These are phyloP conservation scores for Agapetus fuscipes DNA, from an alignment of 2,888 invertebrate species.

Conservation along the genomic window DNA sequence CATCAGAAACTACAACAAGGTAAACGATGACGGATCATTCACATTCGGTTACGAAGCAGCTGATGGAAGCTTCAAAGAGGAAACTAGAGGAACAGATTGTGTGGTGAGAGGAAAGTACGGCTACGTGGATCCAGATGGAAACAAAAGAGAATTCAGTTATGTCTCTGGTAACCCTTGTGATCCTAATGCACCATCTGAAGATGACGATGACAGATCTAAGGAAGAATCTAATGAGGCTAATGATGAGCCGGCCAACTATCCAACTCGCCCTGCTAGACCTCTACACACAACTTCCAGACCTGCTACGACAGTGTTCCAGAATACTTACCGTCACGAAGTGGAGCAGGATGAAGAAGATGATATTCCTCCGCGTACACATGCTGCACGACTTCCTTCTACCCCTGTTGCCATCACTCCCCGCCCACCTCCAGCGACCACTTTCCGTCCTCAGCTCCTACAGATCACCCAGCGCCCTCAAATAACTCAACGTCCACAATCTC, in stretches of 20 bases:
- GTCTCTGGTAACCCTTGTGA: conserved; percentile 81
- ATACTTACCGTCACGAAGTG: conserved; percentile 52
- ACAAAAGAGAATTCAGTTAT: conserved; percentile 77
- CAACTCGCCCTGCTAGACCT: conserved; percentile 36
- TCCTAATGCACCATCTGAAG: conserved; percentile 66
- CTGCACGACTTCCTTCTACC: conserved; percentile 46
- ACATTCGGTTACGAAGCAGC: conserved; percentile 79
- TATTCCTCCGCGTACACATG: conserved; percentile 41
- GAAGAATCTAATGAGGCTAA: conserved; percentile 50
- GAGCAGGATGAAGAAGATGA: conserved; percentile 50
- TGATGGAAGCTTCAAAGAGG: conserved; percentile 80
- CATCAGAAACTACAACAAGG: conserved; percentile 73
- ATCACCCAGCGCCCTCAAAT: conserved; percentile 47
- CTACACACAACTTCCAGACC: conserved; percentile 35
- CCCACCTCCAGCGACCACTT: conserved; percentile 55
- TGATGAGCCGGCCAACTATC: conserved; percentile 55
- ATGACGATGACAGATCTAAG: conserved; percentile 41
- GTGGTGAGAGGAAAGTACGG: conserved; percentile 82
- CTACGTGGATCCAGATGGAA: conserved; percentile 78
- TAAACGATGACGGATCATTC: conserved; percentile 75
- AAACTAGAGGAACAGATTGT: conserved; percentile 76
- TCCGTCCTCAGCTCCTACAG: conserved; percentile 51
- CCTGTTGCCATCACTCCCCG: conserved; percentile 27
- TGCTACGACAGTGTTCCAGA: conserved; percentile 62
- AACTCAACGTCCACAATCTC: conserved; percentile 23